phyloP scores from a whole-genome alignment of 2,888 invertebrate genomes.

The Emesis furor region DNA sequence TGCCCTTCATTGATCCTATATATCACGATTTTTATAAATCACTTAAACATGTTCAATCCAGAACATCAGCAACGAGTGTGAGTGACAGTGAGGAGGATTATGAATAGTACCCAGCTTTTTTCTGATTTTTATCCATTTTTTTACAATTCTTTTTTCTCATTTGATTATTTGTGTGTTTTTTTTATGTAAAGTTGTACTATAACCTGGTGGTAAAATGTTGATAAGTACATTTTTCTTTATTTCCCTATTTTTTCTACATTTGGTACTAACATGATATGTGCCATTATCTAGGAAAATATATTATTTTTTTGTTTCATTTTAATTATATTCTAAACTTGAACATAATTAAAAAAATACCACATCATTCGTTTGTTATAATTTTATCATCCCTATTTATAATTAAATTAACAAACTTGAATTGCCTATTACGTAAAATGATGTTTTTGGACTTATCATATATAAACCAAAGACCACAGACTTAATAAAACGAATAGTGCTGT shows the following conservation, averaged over 20 bases:
- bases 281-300: slow-evolving; percentile 14
- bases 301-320: slow-evolving; percentile 14
- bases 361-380: slow-evolving; percentile 14
- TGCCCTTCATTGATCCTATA: slow-evolving; percentile 14
- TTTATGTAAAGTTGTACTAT: slow-evolving; percentile 10
- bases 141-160: slow-evolving; percentile 14
- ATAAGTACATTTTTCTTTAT: slow-evolving; percentile 14
- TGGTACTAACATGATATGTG: slow-evolving; percentile 14
- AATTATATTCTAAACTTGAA: slow-evolving; percentile 14
- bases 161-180: slow-evolving; percentile 12
- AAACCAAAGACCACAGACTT: slow-evolving; percentile 2
- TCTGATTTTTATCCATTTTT: slow-evolving; percentile 14
- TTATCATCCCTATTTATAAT: slow-evolving; percentile 14
- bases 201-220: slow-evolving; percentile 7
- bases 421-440: slow-evolving; percentile 14
- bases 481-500: neutral
- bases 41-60: slow-evolving; percentile 14
- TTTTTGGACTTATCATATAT: slow-evolving; percentile 8
- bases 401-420: slow-evolving; percentile 14
- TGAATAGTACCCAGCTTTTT: slow-evolving; percentile 14
- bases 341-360: slow-evolving; percentile 14
- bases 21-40: slow-evolving; percentile 14
- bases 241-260: slow-evolving; percentile 14
- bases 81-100: slow-evolving; percentile 14
- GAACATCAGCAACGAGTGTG: slow-evolving; percentile 14